Conservation (phyloP, 2,797 vertebrate genomes). For the Micropoecilia bifurca region DNA sequence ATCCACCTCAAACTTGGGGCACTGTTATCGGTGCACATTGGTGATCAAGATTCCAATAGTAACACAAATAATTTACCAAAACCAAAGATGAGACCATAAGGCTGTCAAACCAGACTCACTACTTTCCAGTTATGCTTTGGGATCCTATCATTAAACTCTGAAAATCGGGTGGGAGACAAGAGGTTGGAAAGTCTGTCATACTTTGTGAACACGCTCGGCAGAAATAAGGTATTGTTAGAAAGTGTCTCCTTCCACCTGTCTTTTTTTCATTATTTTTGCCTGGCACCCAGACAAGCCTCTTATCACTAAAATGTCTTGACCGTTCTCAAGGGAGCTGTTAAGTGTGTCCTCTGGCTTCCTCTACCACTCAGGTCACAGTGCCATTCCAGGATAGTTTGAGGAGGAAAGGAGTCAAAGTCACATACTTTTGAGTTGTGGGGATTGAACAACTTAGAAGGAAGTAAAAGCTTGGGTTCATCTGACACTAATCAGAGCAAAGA, state of each 20-base stretch:
- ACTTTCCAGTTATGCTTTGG: not conserved
- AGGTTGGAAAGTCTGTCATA: not conserved
- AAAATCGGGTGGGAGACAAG: not conserved
- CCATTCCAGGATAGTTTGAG: conserved; percentile 54
- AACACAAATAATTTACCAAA: not conserved
- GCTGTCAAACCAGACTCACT: not conserved
- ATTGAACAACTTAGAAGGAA: not conserved
- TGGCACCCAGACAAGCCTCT: conserved; percentile 75
- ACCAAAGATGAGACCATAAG: not conserved
- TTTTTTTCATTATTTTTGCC: conserved; percentile 16
- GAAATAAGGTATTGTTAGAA: not conserved
- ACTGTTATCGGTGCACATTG: not conserved
- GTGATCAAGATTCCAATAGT: not conserved
- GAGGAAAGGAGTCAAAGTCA: conserved; percentile 36
- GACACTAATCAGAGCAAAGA: conserved; percentile 48
- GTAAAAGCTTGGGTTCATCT: conserved; percentile 2
- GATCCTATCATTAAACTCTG: not conserved
- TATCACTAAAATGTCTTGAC: conserved; percentile 84
- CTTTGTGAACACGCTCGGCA: not conserved
- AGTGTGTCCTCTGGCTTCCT: conserved; percentile 69
- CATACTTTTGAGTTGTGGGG: conserved; percentile 36
- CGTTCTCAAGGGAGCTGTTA: conserved; percentile 70
- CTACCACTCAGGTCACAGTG: conserved; percentile 36
- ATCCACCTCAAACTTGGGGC: not conserved
- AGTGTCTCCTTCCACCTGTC: not conserved